phyloP scores from a whole-genome alignment of 2,888 invertebrate species.

The Sphaerophoria rueppellii region DNA sequence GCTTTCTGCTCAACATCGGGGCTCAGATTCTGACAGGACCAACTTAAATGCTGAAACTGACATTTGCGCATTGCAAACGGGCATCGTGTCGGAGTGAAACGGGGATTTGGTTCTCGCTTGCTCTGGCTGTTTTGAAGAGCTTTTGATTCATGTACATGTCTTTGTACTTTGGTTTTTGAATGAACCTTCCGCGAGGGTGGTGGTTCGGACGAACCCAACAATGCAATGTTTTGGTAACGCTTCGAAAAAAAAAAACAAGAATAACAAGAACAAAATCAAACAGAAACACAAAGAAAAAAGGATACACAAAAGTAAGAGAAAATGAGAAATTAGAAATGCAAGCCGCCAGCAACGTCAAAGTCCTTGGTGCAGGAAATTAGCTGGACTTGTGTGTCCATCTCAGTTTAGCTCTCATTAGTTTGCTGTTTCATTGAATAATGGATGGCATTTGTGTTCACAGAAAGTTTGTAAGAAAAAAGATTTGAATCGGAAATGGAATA shows the following conservation, averaged over 20 bases:
- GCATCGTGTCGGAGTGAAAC: neutral
- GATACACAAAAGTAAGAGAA: constrained; percentile 18
- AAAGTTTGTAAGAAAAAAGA: constrained; percentile 40
- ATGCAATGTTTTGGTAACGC: constrained; percentile 45
- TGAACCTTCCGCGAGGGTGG: constrained; percentile 29
- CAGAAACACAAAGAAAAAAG: constrained; percentile 16
- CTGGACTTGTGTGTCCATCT: constrained; percentile 71
- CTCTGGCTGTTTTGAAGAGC: constrained; percentile 12
- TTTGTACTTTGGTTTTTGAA: constrained; percentile 29
- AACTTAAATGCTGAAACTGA: constrained; percentile 32
- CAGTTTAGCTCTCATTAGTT: constrained; percentile 70
- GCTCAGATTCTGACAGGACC: constrained; percentile 4
- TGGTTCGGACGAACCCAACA: constrained; percentile 5
- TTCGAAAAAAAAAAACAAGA: constrained; percentile 43
- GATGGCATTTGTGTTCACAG: constrained; percentile 56
- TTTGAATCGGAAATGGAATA: constrained; percentile 40
- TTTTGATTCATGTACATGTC: constrained; percentile 10
- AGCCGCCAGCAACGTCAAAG: constrained; percentile 63
- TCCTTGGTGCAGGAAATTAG: constrained; percentile 68
- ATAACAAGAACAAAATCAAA: constrained; percentile 1
- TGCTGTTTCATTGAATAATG: constrained; percentile 67
- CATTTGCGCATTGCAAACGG: constrained; percentile 54
- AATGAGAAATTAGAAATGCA: constrained; percentile 63
- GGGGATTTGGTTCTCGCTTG: neutral
- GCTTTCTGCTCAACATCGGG: constrained; percentile 51